These are phyloP conservation scores for Hoplodrina blanda DNA, from an alignment of 2,888 invertebrate species.

Conservation along the genomic window DNA sequence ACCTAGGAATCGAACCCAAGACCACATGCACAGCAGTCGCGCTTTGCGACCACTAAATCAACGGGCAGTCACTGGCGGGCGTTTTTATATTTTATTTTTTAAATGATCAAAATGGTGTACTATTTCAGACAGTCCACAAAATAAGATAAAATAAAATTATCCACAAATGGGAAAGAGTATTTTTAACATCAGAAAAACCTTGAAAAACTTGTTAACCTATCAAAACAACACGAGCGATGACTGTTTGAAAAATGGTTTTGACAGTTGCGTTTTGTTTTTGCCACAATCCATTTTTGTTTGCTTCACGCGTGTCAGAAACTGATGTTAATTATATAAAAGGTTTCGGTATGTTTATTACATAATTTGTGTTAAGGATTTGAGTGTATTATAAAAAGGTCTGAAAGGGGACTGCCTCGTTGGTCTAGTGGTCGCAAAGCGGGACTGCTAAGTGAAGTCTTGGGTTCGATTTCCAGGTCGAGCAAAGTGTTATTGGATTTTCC, in stretches of 20 bases:
- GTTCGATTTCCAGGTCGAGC: too few species aligned
- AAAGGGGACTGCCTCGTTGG: too few species aligned
- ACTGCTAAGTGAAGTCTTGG: too few species aligned
- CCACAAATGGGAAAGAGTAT: not conserved
- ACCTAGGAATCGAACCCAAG: too few species aligned
- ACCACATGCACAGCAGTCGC: too few species aligned
- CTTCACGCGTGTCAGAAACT: slow-evolving; percentile 16
- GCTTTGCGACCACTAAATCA: too few species aligned
- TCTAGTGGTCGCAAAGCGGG: too few species aligned
- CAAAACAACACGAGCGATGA: slow-evolving; percentile 31
- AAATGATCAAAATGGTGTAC: not conserved
- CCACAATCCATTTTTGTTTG: slow-evolving; percentile 26
- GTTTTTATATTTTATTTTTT: not conserved
- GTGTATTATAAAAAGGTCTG: not conserved
- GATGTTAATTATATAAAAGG: slow-evolving; percentile 9
- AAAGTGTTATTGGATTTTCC: too few species aligned
- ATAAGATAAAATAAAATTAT: not conserved
- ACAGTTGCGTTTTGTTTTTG: slow-evolving; percentile 33
- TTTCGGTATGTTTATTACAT: not conserved
- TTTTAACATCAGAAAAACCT: not conserved
- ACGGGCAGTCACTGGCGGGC: too few species aligned
- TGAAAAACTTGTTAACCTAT: not conserved
- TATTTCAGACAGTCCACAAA: not conserved
- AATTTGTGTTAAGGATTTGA: not conserved
- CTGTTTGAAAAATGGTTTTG: not conserved